A percentile compares a stretch with the other conserved stretches of the same genome.
Evolutionary conservation across 2,888 invertebrate species (phyloP).

Genomic region (Nephrotoma flavescens): DNA sequence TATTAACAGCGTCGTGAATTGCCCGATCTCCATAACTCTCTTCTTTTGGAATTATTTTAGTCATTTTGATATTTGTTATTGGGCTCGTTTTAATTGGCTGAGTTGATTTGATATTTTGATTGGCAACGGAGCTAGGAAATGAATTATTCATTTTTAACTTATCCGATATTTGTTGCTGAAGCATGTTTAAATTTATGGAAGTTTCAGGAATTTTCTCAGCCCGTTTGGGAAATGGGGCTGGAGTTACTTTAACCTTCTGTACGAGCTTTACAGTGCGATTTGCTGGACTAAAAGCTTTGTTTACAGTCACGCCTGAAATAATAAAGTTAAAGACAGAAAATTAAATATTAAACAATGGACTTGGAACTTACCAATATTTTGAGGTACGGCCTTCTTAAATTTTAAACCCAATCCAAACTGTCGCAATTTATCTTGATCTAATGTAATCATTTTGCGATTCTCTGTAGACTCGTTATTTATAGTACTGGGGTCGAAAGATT

Average conservation of each 20-base stretch:
- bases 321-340: no score
- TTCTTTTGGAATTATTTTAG: neutral
- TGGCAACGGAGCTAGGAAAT: neutral
- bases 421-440: constrained; percentile 25
- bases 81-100: neutral
- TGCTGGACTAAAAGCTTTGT: neutral
- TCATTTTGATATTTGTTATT: neutral
- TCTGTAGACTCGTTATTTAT: no score
- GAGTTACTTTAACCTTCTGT: neutral
- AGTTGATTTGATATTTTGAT: neutral
- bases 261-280: neutral
- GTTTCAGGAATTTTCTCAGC: neutral
- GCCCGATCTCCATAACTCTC: neutral
- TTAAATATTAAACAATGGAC: no score
- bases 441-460: constrained; percentile 16
- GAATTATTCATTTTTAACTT: neutral
- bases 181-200: neutral
- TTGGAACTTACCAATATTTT: constrained; percentile 8
- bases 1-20: neutral
- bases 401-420: constrained; percentile 23
- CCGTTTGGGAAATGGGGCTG: neutral
- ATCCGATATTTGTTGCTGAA: neutral
- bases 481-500: no score
- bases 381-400: constrained; percentile 23
- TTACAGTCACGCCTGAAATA: neutral